Evolutionary conservation across 2,113 vertebrate species (phyloP).

Genomic region (Catharus fuscescens): DNA sequence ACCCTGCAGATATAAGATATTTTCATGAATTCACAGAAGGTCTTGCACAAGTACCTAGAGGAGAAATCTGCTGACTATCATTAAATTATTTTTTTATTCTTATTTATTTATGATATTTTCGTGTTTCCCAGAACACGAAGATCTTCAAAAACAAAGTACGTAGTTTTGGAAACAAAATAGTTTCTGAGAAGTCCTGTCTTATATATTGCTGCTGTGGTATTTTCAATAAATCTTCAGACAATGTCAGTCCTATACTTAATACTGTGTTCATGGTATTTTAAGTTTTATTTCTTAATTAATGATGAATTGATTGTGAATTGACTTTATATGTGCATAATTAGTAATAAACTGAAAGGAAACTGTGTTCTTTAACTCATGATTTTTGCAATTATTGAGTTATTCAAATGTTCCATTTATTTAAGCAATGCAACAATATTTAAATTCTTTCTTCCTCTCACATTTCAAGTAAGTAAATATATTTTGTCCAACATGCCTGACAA

Average conservation of each 20-base stretch:
- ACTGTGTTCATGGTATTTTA: neutral
- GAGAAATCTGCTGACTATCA: neutral
- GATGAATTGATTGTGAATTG: neutral
- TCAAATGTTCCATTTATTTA: neutral
- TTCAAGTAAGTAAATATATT: neutral
- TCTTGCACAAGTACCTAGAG: neutral
- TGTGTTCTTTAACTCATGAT: neutral
- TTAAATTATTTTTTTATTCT: neutral
- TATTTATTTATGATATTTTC: neutral
- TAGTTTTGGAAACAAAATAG: neutral
- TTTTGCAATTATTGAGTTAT: neutral
- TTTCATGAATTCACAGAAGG: neutral
- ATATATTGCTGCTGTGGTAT: neutral
- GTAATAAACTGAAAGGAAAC: neutral
- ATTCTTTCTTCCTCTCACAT: neutral
- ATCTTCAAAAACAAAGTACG: neutral
- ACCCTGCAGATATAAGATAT: neutral
- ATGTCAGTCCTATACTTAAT: neutral
- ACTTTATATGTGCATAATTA: neutral
- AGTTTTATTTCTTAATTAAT: neutral
- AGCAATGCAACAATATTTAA: neutral
- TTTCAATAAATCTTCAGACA: neutral
- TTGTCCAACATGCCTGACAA: neutral
- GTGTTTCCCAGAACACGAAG: neutral
- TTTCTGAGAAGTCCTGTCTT: neutral